Evolutionary conservation across 2,888 invertebrate genomes (phyloP).

Genomic region (Dastarcus helophoroides): DNA sequence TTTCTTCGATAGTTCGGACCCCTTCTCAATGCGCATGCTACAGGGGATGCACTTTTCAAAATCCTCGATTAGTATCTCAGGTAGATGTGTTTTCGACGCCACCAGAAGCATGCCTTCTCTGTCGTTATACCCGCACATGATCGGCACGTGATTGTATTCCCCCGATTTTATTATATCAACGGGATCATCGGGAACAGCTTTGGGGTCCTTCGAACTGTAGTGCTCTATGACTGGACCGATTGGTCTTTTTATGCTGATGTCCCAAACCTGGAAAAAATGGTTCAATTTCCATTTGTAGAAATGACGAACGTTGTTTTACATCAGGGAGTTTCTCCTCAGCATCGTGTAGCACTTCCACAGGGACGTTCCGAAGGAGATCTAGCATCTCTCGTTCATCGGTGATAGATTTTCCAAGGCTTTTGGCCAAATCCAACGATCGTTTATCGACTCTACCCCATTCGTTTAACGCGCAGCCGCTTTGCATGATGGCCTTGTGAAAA

Average conservation of each 20-base stretch:
- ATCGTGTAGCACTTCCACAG: slow-evolving; percentile 7
- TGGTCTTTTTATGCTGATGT: slow-evolving; percentile 10
- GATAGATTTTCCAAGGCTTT: slow-evolving; percentile 5
- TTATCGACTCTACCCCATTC: slow-evolving; percentile 20
- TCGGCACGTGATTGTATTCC: slow-evolving; percentile 21
- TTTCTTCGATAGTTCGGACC: slow-evolving; percentile 19
- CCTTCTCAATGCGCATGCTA: slow-evolving; percentile 20
- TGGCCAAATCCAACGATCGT: background rate
- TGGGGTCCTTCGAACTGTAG: slow-evolving; percentile 13
- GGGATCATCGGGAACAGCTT: slow-evolving; percentile 21
- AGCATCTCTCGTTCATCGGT: slow-evolving; percentile 11
- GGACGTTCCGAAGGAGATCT: slow-evolving; percentile 8
- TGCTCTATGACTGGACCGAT: slow-evolving; percentile 18
- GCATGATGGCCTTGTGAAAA: slow-evolving; percentile 31
- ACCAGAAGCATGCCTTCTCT: slow-evolving; percentile 23
- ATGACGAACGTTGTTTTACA: slow-evolving; percentile 7
- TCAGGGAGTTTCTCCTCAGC: slow-evolving; percentile 7
- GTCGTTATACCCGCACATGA: slow-evolving; percentile 22
- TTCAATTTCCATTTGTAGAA: background rate
- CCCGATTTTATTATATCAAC: slow-evolving; percentile 18
- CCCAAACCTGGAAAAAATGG: slow-evolving; percentile 10
- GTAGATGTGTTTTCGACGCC: slow-evolving; percentile 12
- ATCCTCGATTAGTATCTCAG: slow-evolving; percentile 16
- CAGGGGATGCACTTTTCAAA: slow-evolving; percentile 19
- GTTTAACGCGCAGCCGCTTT: slow-evolving; percentile 28